Evolutionary conservation across 2,113 vertebrate species (phyloP), one percentile per base, ranked within the genome.

Genomic region (Lepisosteus oculatus): DNA sequence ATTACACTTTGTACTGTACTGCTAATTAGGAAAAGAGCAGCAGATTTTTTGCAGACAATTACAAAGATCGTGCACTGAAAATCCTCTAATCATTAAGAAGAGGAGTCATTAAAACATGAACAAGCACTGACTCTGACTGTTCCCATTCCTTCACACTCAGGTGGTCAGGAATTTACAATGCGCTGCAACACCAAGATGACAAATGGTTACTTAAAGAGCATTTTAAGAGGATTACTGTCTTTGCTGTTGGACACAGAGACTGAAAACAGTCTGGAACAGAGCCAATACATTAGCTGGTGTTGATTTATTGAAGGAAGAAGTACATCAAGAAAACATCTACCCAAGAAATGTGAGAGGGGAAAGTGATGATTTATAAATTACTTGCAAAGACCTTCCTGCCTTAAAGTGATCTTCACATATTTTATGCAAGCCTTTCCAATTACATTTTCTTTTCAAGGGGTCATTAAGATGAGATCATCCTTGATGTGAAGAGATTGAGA

Each of bases 151-250:
- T 61, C 57, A 70, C 79, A 78, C 74, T 81, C 80, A 79, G 79
- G 79, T 77, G 41, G n/a, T 44, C 54, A 4, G 55, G 15, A 68
- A 12, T 72, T 62, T 3, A 44, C 69, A 67, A 0, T 63, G 45
- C 67, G 6, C 56, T 81, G 75, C 7, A 8, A 77, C 56, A 77
- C 12, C 72, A 0, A 0, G 2, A 74, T 84, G 80, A 90, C 76
- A 90, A 91, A 90, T 77, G 14, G 74, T 71, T 77, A 72, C 75
- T 85, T 83, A 85, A 85, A 78, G 79, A 84, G 72, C 77, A 80
- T 79, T 84, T 88, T 79, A 85, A 85, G 76, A 84, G 70, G 75
- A 87, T 85, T 83, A 83, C 62, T 74, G 67, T 61, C 74, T 81
- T 77, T 80, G 13, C 61, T 72, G 11, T 62, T 70, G 55, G 57